Base-by-base conservation (phyloP, 2,888 invertebrate species). In the Hetaerina titia region DNA sequence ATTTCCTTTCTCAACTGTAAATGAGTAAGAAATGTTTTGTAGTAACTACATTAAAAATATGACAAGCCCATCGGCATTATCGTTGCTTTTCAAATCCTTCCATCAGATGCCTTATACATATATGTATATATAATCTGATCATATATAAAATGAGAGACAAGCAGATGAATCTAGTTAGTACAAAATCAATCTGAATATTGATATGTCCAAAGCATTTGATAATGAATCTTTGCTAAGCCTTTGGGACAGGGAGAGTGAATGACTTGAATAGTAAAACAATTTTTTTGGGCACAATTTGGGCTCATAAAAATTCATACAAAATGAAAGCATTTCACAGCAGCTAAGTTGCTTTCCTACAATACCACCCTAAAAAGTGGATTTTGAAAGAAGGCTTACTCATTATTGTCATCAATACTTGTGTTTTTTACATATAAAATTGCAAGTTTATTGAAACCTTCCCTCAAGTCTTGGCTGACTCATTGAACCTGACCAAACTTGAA, bases 161-260 rank as follows among this genome's bases (percentile, higher is more conserved):
- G 92, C 92, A 69, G 92, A 64, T 92, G 69, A 69, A 56, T 92
- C 92, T 92, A 92, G 31, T 92, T 56, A 92, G 92, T 92, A 92
- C 92, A 92, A 92, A 92, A 92, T 92, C 69, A 92, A 92, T 69
- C 17, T 92, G 92, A 92, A 92, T 69, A 92, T 57, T 92, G 92
- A 92, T 92, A 92, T 92, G 92, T 92, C 92, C 92, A 92, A 92
- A 92, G 92, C 92, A 92, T 92, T 69, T 74, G 92, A 74, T 92
- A 92, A 69, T 92, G 92, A 92, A 92, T 69, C 74, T 92, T 45
- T 92, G 92, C 92, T 92, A 74, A 92, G 92, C 92, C 60, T 56
- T 56, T 56, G 92, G 92, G 69, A 92, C 74, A 92, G 31, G 92
- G 92, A 69, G 92, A 92, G 92, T 92, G 92, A 92, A 69, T 92